These are phyloP conservation scores for Podiceps cristatus DNA, from an alignment of 2,113 vertebrate genomes.

Conservation along the genomic window DNA sequence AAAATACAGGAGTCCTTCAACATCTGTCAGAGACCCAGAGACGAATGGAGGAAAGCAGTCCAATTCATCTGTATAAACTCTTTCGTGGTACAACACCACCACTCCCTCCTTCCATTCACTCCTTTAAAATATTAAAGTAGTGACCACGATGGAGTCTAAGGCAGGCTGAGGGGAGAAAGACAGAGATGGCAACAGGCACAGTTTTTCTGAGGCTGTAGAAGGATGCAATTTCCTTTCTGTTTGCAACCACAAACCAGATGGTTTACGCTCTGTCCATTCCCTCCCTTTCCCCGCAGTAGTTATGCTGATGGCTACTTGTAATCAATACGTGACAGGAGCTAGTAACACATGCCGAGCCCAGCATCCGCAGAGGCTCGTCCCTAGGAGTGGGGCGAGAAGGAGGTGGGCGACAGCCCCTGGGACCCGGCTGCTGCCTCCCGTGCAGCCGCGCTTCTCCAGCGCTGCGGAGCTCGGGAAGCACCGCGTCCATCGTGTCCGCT, in stretches of 20 bases:
- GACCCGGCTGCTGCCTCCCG: background rate
- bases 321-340: background rate
- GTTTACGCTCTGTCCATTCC: background rate
- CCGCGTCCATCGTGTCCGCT: background rate
- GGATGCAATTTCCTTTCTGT: background rate
- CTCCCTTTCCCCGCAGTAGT: background rate
- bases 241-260: background rate
- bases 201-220: background rate
- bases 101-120: background rate
- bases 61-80: background rate
- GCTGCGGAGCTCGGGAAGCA: background rate
- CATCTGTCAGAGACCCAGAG: background rate
- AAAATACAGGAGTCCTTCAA: slow-evolving; percentile 16
- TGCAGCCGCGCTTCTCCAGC: background rate
- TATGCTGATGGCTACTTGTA: background rate
- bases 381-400: background rate
- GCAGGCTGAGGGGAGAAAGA: background rate
- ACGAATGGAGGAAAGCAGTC: background rate
- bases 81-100: background rate
- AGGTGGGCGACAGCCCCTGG: background rate
- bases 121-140: background rate
- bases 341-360: background rate
- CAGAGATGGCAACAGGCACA: background rate
- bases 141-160: background rate
- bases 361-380: background rate